These are phyloP conservation scores for Mobula birostris DNA, from an alignment of 2,113 vertebrate genomes.

Conservation along the genomic window DNA sequence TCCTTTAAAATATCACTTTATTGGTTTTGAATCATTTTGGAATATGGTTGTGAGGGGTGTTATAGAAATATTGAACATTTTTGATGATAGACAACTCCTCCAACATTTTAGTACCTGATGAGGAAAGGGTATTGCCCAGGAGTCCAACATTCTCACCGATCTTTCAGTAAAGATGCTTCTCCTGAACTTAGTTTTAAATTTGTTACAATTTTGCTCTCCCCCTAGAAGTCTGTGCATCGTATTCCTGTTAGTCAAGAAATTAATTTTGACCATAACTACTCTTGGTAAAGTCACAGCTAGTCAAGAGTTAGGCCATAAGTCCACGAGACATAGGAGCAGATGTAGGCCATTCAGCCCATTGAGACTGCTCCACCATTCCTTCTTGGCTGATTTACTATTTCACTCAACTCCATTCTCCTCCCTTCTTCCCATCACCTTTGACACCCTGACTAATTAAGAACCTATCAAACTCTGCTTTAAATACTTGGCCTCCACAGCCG, in stretches of 20 bases:
- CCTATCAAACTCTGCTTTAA: too few species aligned
- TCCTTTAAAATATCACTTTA: background rate
- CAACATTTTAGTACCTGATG: background rate
- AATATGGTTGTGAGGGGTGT: background rate
- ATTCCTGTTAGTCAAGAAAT: background rate
- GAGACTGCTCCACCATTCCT: too few species aligned
- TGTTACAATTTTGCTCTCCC: too few species aligned
- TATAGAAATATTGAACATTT: background rate
- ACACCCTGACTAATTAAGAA: too few species aligned
- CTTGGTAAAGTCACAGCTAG: background rate
- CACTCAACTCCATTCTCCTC: too few species aligned
- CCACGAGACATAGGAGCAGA: too few species aligned
- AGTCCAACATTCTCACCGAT: background rate
- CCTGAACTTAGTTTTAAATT: background rate
- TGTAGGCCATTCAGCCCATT: too few species aligned
- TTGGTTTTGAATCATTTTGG: background rate
- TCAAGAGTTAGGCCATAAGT: background rate
- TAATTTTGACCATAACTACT: background rate
- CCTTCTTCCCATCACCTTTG: too few species aligned
- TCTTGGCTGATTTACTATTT: too few species aligned
- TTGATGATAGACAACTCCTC: background rate
- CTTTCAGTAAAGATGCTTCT: background rate
- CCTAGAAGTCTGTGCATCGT: too few species aligned
- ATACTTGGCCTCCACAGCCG: too few species aligned
- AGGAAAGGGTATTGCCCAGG: background rate